Evolutionary conservation across 1,140 invertebrate genomes (phyloP).

Genomic region (Telenomus remus): DNA sequence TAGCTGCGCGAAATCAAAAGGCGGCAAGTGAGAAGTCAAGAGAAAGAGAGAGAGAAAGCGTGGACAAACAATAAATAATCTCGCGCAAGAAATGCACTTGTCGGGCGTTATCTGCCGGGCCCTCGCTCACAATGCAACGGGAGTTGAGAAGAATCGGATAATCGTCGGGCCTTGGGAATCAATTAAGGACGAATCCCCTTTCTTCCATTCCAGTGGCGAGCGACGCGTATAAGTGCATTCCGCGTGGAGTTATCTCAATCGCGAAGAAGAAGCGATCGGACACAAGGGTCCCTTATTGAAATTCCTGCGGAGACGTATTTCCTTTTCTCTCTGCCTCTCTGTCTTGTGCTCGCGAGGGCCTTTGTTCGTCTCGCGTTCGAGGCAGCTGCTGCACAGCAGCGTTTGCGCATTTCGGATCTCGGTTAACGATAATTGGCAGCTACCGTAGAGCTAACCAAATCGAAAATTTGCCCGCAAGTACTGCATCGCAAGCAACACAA

Average conservation of each 20-base stretch:
- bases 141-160: slow-evolving; percentile 61
- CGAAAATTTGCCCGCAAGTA: slow-evolving; percentile 44
- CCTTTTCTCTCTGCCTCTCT: slow-evolving; percentile 50
- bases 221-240: slow-evolving; percentile 65
- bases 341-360: background rate
- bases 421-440: slow-evolving; percentile 71
- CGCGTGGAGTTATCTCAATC: slow-evolving; percentile 64
- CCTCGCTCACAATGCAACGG: slow-evolving; percentile 53
- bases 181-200: slow-evolving; percentile 61
- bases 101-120: slow-evolving; percentile 50
- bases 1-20: slow-evolving; percentile 37
- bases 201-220: slow-evolving; percentile 55
- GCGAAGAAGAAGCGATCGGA: slow-evolving; percentile 59
- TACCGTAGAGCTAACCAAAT: slow-evolving; percentile 59
- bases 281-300: slow-evolving; percentile 64
- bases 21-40: too few relatives aligned
- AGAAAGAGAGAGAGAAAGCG: too few relatives aligned
- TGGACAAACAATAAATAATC: slow-evolving; percentile 59
- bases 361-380: background rate
- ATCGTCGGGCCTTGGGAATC: slow-evolving; percentile 58
- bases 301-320: slow-evolving; percentile 62
- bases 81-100: slow-evolving; percentile 60
- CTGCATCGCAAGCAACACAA: slow-evolving; percentile 29
- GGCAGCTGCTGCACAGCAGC: slow-evolving; percentile 48
- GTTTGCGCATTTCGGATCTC: slow-evolving; percentile 64